Percentiles rank a stretch among this genome's conserved stretches.
Conservation (phyloP, 2,888 invertebrate genomes). For the Himalopsyche japonica region DNA sequence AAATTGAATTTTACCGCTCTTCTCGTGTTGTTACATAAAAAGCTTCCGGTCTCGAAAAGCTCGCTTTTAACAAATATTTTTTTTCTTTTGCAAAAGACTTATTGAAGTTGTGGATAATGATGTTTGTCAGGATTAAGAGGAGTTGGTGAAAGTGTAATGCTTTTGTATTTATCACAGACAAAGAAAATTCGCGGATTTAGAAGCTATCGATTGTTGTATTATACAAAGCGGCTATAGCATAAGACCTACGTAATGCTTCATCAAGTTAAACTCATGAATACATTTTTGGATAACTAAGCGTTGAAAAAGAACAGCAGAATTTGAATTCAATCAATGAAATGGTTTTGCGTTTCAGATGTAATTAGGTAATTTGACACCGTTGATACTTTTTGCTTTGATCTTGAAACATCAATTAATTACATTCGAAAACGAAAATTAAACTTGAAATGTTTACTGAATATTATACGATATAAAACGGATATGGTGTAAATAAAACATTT, state of each 20-base stretch:
- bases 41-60: neutral
- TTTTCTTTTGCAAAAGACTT: neutral
- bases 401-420: too few relatives aligned
- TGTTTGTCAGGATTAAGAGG: neutral
- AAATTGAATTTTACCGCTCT: neutral
- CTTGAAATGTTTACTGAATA: too few relatives aligned
- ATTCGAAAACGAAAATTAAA: too few relatives aligned
- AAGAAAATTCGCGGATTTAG: neutral
- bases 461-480: too few relatives aligned
- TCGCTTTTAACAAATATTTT: neutral
- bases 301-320: neutral
- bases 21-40: neutral
- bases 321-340: neutral
- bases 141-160: neutral
- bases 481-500: too few relatives aligned
- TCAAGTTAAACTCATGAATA: neutral
- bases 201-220: neutral
- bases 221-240: neutral
- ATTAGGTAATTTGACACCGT: too few relatives aligned
- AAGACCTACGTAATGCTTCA: neutral
- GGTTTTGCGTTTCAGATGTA: too few relatives aligned
- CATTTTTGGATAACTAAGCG: neutral
- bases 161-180: neutral
- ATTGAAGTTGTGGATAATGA: slow-evolving; percentile 1
- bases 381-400: too few relatives aligned